Base-by-base conservation (phyloP, 2,888 invertebrate genomes). In the Tromatobia lineatoria region DNA sequence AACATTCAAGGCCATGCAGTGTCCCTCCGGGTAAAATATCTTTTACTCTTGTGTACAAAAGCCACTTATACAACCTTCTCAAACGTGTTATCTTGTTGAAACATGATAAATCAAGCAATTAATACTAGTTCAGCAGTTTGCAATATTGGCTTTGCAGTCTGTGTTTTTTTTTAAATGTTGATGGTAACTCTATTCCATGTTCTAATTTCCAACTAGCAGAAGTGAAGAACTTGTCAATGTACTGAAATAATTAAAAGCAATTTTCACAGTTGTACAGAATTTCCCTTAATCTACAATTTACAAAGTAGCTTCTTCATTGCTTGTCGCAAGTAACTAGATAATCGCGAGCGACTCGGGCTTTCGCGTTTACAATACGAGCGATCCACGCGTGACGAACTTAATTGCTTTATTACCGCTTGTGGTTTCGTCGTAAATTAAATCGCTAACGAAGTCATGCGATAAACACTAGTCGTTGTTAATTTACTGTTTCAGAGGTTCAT, bases 401-500 rank as follows among this genome's bases (percentile, higher is more conserved):
- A 57, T 13, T 13, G 29, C 38, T 61, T 34, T 18, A 18, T 38
- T n/a, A 29, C 13, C 59, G 59, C 23, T 59, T 29, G 2, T 25
- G n/a, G 10, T 29, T 20, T 10, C 4, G 15, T 34, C 57, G 23
- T 57, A 57, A 52, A 10, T 10, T 54, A 2, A 23, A 11, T 4
- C 1, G 11, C 15, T 4, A 3, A 59, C 59, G 59, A 25, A 34
- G 6, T 15, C 25, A 59, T 8, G 23, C 64, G 66, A 66, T 76
- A 47, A 61, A 67, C 45, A 67, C 45, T 15, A 25, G 34, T 29
- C 45, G 38, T 71, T 73, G 82, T 79, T 45, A 47, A 20, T 86
- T 82, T 88, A 64, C 87, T 89, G 86, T 95, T 96, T 86, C 96
- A 97, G 97, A 96, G 98, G 94, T 95, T 98, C 93, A 98, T 99